phyloP scores from a whole-genome alignment of 2,888 invertebrate species.

The Fragum sueziense region DNA sequence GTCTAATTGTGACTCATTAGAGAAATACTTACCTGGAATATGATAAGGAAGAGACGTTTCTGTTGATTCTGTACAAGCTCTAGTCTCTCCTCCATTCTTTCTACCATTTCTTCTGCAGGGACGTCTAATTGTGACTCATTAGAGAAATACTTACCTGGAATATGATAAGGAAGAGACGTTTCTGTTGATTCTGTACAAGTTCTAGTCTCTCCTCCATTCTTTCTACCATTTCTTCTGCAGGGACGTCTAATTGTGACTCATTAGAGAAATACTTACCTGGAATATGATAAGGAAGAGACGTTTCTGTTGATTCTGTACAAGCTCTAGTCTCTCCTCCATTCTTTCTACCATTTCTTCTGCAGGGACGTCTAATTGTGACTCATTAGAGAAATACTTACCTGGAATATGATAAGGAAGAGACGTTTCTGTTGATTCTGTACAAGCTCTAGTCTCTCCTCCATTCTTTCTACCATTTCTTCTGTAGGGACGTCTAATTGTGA shows the following conservation, averaged over 20 bases:
- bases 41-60: constrained; percentile 97
- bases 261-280: no score
- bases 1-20: no score
- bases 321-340: constrained; percentile 97
- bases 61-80: constrained; percentile 98
- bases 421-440: constrained; percentile 98
- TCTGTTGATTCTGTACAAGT: constrained; percentile 97
- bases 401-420: constrained; percentile 97
- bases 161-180: constrained; percentile 97
- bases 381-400: no score
- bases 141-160: no score
- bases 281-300: constrained; percentile 98
- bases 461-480: constrained; percentile 94
- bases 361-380: constrained; percentile 86
- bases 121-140: no score
- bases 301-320: constrained; percentile 97
- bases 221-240: constrained; percentile 93
- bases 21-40: constrained; percentile 96
- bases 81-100: constrained; percentile 96
- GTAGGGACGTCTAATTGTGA: constrained; percentile 87
- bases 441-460: constrained; percentile 97
- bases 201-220: constrained; percentile 97
- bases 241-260: no score
- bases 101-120: constrained; percentile 92
- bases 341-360: constrained; percentile 94